A percentile compares a stretch with the other conserved stretches of the same genome.
Conservation (phyloP, 1,140 invertebrate species). For the Hydropsyche tenuis region DNA sequence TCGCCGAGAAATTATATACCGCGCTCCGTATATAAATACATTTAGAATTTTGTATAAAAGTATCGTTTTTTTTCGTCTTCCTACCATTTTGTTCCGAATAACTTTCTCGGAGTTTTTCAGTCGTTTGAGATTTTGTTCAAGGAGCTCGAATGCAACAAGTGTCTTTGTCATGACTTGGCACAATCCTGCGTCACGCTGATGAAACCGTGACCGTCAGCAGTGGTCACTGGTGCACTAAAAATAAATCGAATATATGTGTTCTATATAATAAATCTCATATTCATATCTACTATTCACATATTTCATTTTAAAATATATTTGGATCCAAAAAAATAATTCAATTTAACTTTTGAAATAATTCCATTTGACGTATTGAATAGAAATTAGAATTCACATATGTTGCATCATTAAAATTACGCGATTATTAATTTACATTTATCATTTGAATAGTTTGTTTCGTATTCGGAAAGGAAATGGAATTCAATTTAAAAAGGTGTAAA, state of each 20-base stretch:
- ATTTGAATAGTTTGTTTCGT: not conserved
- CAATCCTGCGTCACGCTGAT: constrained; percentile 37
- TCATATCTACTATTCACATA: not conserved
- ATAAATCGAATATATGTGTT: not conserved
- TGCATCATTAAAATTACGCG: too few relatives aligned
- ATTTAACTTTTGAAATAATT: too few relatives aligned
- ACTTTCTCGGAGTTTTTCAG: not conserved
- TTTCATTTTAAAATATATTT: not conserved
- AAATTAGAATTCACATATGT: too few relatives aligned
- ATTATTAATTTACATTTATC: too few relatives aligned
- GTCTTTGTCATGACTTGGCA: constrained; percentile 45
- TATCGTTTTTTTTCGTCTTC: too few relatives aligned
- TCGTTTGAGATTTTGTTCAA: not conserved
- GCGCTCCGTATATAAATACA: too few relatives aligned
- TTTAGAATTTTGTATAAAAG: too few relatives aligned
- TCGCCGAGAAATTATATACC: not conserved
- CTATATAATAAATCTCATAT: not conserved
- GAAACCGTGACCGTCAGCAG: constrained; percentile 41
- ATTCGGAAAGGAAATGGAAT: not conserved
- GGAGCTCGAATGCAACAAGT: constrained; percentile 31
- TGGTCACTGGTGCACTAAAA: constrained; percentile 25
- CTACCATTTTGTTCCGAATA: too few relatives aligned
- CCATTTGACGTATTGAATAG: too few relatives aligned
- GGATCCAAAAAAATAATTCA: too few relatives aligned
- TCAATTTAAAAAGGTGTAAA: constrained; percentile 27